Base-by-base conservation (phyloP, 2,113 vertebrate genomes). In the Ailuropoda melanoleuca region DNA sequence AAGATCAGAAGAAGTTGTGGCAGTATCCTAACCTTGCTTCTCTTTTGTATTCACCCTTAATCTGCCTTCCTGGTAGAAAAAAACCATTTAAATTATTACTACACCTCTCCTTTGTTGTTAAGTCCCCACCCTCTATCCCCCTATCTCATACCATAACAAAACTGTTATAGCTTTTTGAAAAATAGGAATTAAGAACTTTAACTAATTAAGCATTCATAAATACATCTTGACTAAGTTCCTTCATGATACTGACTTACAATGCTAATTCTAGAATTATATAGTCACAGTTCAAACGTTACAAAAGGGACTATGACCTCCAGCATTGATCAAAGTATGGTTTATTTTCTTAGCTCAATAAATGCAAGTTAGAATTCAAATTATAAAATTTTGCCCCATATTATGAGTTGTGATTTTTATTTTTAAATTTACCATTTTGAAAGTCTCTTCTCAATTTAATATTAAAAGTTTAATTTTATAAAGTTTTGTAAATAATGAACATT, bases 1-100 rank as follows among this genome's bases (percentile, higher is more conserved):
- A 96, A 97, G 88, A 98, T 90, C 85, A 97, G 13, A 90, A 95
- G 72, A 55, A 85, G 48, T 77, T 88, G 7, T 64, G 37, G 88
- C 48, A 86, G 31, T 75, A 37, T 75, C 62, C 26, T 29, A 92
- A 97, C 74, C 39, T 86, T 83, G 26, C 6, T 66, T n/a, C 19
- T 92, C 64, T 55, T 58, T 53, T 0, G 17, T 34, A 66, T 31
- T 88, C 19, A 58, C 34, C 29, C 24, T 86, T 77, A 60, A 55
- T 93, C 55, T 85, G 31, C 24, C 34, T 87, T 78, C 29, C 31
- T 37, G 34, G 12, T 26, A 23, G 15, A 84, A 64, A 56, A 94
- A 83, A 92, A 31, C 8, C 56, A 86, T 56, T 77, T 70, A 88
- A 55, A 90, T 86, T 46, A 92, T 80, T 46, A 62, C 50, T 83